Percentiles rank a stretch among this genome's conserved stretches.
phyloP scores from a whole-genome alignment of 2,113 vertebrate genomes.

The Anarhynchus alexandrinus region DNA sequence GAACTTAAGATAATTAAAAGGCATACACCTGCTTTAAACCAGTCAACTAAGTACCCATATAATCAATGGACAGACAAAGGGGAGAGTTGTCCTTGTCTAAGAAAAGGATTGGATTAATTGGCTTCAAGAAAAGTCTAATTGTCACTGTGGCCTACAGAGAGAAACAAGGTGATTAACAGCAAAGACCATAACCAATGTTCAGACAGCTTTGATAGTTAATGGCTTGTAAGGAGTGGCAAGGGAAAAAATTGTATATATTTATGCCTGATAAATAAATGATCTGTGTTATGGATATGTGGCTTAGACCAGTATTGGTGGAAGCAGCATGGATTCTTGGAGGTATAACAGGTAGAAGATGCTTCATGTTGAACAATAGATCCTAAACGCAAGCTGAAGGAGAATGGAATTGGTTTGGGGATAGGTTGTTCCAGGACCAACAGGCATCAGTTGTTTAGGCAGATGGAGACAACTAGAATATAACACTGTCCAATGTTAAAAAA shows the following conservation, averaged over 20 bases:
- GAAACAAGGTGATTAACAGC: not conserved
- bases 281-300: not conserved
- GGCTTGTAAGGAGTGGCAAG: not conserved
- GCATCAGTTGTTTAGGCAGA: not conserved
- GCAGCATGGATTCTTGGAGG: not conserved
- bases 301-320: not conserved
- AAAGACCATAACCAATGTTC: not conserved
- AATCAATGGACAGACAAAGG: not conserved
- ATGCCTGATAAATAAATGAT: not conserved
- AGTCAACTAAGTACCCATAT: not conserved
- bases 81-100: not conserved
- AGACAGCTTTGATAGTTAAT: not conserved
- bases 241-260: not conserved
- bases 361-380: not conserved
- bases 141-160: not conserved
- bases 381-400: not conserved
- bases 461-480: not conserved
- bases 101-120: not conserved
- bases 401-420: not conserved
- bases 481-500: not conserved
- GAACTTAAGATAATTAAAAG: not conserved
- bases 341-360: not conserved
- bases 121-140: not conserved
- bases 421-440: not conserved
- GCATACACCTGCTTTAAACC: not conserved